These are phyloP conservation scores for Stigmatopora nigra DNA, from an alignment of 2,113 vertebrate species.

Conservation along the genomic window DNA sequence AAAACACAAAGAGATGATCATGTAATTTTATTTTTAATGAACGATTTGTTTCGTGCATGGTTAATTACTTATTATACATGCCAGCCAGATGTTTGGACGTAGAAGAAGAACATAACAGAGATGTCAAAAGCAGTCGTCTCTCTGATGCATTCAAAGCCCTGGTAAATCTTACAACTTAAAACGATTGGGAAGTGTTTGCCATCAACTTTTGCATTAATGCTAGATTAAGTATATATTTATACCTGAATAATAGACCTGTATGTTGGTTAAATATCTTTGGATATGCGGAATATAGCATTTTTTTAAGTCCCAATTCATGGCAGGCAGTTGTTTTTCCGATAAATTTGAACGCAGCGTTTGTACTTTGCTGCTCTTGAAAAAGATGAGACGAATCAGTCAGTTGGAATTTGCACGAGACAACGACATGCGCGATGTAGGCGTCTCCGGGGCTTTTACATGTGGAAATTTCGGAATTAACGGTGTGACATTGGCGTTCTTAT, in stretches of 20 bases:
- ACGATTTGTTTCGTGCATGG: neutral
- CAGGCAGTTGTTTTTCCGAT: neutral
- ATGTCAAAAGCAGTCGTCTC: constrained; percentile 42
- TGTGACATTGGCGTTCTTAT: neutral
- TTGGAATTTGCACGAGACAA: constrained; percentile 8
- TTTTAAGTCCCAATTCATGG: neutral
- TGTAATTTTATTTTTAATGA: neutral
- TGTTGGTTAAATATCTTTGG: neutral
- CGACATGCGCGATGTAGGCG: constrained; percentile 24
- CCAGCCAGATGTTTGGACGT: constrained; percentile 35
- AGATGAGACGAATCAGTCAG: constrained; percentile 28
- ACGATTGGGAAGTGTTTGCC: neutral
- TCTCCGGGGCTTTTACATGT: constrained; percentile 43
- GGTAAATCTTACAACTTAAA: neutral
- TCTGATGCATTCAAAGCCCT: constrained; percentile 10
- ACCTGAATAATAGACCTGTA: no score
- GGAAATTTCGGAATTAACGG: constrained; percentile 21
- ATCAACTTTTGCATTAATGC: neutral
- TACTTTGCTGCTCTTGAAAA: constrained; percentile 13
- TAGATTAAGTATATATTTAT: neutral
- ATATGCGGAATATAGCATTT: no score
- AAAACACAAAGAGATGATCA: neutral
- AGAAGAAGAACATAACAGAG: constrained; percentile 10
- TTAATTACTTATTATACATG: neutral
- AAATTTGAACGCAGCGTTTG: constrained; percentile 22